Base-by-base conservation (phyloP, 2,888 invertebrate genomes). In the Epirrhoe alternata region DNA sequence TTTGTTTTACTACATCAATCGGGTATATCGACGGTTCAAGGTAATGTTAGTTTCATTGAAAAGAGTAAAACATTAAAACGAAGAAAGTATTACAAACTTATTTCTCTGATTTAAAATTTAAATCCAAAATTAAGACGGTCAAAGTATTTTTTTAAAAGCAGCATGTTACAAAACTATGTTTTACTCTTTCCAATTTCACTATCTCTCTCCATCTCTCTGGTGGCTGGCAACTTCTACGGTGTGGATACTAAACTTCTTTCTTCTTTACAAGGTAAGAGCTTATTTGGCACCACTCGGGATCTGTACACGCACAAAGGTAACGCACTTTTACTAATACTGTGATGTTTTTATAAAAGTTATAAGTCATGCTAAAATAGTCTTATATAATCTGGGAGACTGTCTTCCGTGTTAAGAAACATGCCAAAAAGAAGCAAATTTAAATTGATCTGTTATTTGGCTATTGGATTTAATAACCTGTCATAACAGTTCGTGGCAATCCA, bases 241-340 rank as follows among this genome's bases (percentile, higher is more conserved):
- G 1, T 35, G 61, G 59, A 66, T 52, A 54, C 54, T 66, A 62
- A 66, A 55, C 45, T 35, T 51, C 16, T 62, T 59, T 68, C 68
- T 65, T 64, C 24, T 61, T 64, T 31, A 57, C 12, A 68, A 68
- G 68, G 68, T 68, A 64, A 66, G 56, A 57, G 57, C 38, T 58
- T 63, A 52, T 50, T 38, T 58, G 53, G 33, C 58, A 64, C 54
- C n/a, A 51, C 61, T 58, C 64, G 68, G 61, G 64, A 61, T 47
- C 64, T 68, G 14, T 61, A 51, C 61, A 59, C 66, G 55, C 68
- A 54, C 54, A 68, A 64, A 68, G 68, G 68, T 68, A 68, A 56
- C 63, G 63, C 62, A 67, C 55, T 58, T 42, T 33, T 63, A 63
- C 63, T 63, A 63, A 57, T 61, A 45, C 42, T 55, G 35, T 61